A percentile compares a stretch with the other conserved stretches of the same genome.
phyloP scores from a whole-genome alignment of 2,797 vertebrate species.

The Hydrocynus forskahlii region DNA sequence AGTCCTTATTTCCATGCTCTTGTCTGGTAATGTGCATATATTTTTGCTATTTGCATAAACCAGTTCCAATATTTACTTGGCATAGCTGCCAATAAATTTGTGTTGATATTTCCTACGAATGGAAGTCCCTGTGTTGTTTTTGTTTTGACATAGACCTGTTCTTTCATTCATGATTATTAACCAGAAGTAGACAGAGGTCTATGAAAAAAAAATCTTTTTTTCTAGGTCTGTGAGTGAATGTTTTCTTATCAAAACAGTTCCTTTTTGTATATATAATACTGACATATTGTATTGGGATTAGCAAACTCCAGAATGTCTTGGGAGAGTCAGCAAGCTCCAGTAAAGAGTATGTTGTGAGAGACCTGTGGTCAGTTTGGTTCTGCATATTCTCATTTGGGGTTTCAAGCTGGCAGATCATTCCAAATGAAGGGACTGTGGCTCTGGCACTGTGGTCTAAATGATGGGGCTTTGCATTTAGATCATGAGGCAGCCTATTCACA shows the following conservation, averaged over 20 bases:
- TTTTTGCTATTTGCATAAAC: not conserved
- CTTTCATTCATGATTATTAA: slow-evolving; percentile 2
- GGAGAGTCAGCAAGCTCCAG: slow-evolving; percentile 27
- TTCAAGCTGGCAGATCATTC: slow-evolving; percentile 50
- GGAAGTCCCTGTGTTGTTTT: not conserved
- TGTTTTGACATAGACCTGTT: slow-evolving; percentile 3
- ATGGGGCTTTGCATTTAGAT: slow-evolving; percentile 59
- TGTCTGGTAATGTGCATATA: not conserved
- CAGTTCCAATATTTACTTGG: not conserved
- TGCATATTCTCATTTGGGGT: slow-evolving; percentile 59
- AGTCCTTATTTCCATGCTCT: not conserved
- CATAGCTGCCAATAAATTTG: not conserved
- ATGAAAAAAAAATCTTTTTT: no score
- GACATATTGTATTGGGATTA: slow-evolving; percentile 52
- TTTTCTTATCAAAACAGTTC: slow-evolving; percentile 23
- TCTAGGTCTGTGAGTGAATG: not conserved
- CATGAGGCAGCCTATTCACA: slow-evolving; percentile 58
- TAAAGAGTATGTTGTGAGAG: slow-evolving; percentile 54
- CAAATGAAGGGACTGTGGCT: slow-evolving; percentile 56
- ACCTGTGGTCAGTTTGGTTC: slow-evolving; percentile 52
- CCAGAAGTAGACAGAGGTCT: not conserved
- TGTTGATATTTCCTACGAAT: not conserved
- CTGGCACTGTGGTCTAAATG: slow-evolving; percentile 57
- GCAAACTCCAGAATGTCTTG: slow-evolving; percentile 51
- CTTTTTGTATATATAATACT: slow-evolving; percentile 32